Percentiles rank a stretch among this genome's conserved stretches.
phyloP scores from a whole-genome alignment of 2,888 invertebrate species.

The Mythimna loreyi region DNA sequence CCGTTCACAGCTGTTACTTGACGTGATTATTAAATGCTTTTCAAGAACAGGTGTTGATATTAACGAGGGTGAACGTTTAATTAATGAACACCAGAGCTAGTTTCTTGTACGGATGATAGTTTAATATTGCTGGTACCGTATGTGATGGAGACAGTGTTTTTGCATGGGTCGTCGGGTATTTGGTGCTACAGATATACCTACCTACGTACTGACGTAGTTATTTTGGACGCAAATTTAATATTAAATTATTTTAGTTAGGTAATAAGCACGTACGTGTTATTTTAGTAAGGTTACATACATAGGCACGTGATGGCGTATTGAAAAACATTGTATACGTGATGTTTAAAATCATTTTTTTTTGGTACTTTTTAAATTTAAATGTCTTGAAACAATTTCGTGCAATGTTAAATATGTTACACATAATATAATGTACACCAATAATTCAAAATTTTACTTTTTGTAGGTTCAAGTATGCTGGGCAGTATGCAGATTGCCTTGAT shows the following conservation, averaged over 20 bases:
- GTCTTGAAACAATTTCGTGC: no score
- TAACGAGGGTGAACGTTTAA: conserved; percentile 88
- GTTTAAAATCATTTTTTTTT: no score
- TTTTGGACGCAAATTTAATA: conserved; percentile 32
- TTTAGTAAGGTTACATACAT: conserved; percentile 8
- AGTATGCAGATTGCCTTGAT: no score
- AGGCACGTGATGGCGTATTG: no score
- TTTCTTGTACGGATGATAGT: conserved; percentile 69
- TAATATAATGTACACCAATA: no score
- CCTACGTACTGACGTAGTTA: background rate
- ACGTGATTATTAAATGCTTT: conserved; percentile 90
- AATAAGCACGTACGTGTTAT: no score
- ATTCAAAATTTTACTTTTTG: no score
- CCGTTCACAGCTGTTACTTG: conserved; percentile 84
- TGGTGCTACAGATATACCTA: conserved; percentile 6
- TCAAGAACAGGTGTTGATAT: conserved; percentile 90
- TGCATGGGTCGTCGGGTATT: conserved; percentile 51
- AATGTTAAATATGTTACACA: no score
- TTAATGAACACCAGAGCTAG: conserved; percentile 84
- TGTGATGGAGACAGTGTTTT: conserved; percentile 60
- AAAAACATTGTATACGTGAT: no score
- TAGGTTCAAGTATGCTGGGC: no score
- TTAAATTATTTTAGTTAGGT: conserved; percentile 18
- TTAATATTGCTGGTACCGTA: conserved; percentile 61
- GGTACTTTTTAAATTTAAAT: no score